phyloP scores from a whole-genome alignment of 2,888 invertebrate species.

The Tenthredo distinguenda region DNA sequence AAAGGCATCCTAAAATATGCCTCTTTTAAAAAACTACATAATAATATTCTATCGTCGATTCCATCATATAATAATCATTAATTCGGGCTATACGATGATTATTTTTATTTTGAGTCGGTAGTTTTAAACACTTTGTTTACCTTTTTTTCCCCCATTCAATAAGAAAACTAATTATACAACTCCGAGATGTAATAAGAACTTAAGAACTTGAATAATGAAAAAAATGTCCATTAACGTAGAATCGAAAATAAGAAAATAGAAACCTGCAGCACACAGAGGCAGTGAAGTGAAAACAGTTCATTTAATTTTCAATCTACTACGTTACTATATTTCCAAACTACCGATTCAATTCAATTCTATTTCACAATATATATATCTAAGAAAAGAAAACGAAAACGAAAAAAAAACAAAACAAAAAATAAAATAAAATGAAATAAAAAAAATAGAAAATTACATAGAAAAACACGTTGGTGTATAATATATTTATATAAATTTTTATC shows the following conservation, averaged over 20 bases:
- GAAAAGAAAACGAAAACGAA: slow-evolving; percentile 19
- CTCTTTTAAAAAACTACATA: not conserved
- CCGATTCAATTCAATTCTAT: slow-evolving; percentile 30
- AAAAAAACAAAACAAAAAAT: slow-evolving; percentile 4
- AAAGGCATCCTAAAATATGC: not conserved
- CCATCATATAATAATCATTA: not conserved
- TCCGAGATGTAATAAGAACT: not conserved
- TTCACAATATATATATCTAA: slow-evolving; percentile 9
- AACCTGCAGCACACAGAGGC: not conserved
- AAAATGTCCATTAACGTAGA: not conserved
- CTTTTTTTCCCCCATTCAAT: not conserved
- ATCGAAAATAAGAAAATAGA: not conserved
- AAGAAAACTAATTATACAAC: not conserved
- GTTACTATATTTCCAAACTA: not conserved
- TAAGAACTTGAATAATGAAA: not conserved
- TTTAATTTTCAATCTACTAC: slow-evolving; percentile 5
- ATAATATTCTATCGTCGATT: not conserved
- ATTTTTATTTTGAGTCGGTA: not conserved
- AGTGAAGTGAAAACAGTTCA: not conserved
- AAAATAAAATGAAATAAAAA: slow-evolving; percentile 42
- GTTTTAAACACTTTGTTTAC: not conserved
- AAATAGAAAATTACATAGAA: slow-evolving; percentile 63
- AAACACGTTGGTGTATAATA: slow-evolving; percentile 64
- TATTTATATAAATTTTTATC: slow-evolving; percentile 62
- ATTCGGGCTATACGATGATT: not conserved